Evolutionary conservation across 1,140 invertebrate genomes (phyloP), one percentile per base, ranked within the genome.

Genomic region (Cyclargus thomasi): DNA sequence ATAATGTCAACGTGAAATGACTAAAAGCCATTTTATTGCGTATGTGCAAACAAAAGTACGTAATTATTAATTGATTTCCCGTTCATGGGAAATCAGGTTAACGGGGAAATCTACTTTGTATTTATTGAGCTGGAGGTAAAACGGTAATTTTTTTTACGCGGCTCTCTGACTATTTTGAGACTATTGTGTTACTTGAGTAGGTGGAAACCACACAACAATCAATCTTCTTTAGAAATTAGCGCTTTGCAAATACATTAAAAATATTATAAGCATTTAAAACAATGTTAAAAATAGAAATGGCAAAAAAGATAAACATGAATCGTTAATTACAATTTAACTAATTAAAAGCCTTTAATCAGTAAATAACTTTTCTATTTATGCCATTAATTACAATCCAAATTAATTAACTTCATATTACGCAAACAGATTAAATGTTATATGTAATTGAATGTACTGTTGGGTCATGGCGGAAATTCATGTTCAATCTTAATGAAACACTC

Each of bases 1-100:
- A 67, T 20, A 59, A 17, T 66, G 65, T 66, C 53, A 66, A 66
- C 16, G 8, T 35, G 53, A 57, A 66, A 59, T 59, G 55, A 66
- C 65, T 57, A 59, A 66, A 62, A 59, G 65, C 55, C 36, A 59
- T 66, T 20, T 57, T 66, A 59, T 59, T 20, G 23, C 65, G 53
- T 55, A 35, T 66, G 55, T 23, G 29, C 53, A 53, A 29, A 59
- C 65, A 64, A 64, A 59, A 23, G 55, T 3, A 66, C 64, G 53
- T 20, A 59, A 59, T 20, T 59, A 59, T 20, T 59, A 59, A 22
- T 59, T 59, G 18, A 59, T 59, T 20, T 21, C 6, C 55, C 17
- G 55, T 20, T 59, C 17, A 59, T 59, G 55, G 55, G 10, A 59
- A 59, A 59, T 59, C 10, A 59, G 55, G 55, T 59, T 59, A 55